Evolutionary conservation across 2,888 invertebrate genomes (phyloP), one percentile per base, ranked within the genome.

Genomic region (Lasius fuliginosus): DNA sequence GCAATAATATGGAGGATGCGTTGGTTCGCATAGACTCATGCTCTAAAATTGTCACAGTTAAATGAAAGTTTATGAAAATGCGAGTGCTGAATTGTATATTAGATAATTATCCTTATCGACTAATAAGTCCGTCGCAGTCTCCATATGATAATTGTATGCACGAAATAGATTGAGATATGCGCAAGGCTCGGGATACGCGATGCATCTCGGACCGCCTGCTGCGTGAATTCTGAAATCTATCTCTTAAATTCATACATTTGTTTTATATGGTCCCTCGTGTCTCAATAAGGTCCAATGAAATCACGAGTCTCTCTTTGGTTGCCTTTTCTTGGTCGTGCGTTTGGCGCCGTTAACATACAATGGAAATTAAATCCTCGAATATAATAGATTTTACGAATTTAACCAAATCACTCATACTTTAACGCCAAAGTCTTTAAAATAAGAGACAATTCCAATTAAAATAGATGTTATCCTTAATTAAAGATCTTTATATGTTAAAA

Each of bases 191-290:
- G 11, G 23, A 77, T 15, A 49, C 42, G 42, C 18, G 73, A 73
- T 73, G 60, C n/a, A 30, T 68, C 53, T 75, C 23, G 33, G 11
- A 65, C 12, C 27, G 33, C 33, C 15, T 79, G 75, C 42, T 71
- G n/a, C 56, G 71, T 86, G 77, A 82, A 64, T 36, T 73, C 71
- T 60, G 68, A 82, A 82, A 86, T 36, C 79, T 86, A 87, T 85
- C 85, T 77, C 79, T 90, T 83, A 89, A 89, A 86, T 88, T 87
- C 86, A 88, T 88, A 89, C 86, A 73, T 85, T 74, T 81, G 56
- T 86, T 86, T 87, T 79, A 87, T 49, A 49, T 92, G 92, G 92
- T 92, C 92, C 92, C 91, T 92, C 90, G 87, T 90, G 89, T 90
- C 77, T 88, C 84, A 86, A 85, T 90, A 90, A 90, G 86, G 85